Conservation (phyloP, 2,797 vertebrate species). For the Smutsia gigantea region DNA sequence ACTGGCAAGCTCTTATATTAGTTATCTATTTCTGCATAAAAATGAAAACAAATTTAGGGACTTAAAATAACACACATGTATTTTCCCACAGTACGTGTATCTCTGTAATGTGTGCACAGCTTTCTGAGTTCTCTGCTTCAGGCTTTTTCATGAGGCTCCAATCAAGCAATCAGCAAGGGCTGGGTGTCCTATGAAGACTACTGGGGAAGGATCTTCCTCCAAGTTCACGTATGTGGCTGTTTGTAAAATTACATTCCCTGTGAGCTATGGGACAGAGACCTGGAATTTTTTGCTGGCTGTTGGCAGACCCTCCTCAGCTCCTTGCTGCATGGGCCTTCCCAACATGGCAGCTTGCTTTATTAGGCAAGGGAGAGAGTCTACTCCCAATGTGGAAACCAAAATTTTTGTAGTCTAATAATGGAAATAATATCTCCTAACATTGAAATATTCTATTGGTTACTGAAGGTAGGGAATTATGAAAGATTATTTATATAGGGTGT, state of each 20-base stretch:
- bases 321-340: neutral
- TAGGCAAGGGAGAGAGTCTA: neutral
- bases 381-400: neutral
- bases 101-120: neutral
- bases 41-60: neutral
- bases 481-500: neutral
- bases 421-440: neutral
- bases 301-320: neutral
- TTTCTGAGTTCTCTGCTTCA: neutral
- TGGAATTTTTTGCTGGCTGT: neutral
- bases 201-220: neutral
- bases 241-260: neutral
- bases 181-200: neutral
- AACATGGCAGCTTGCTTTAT: neutral
- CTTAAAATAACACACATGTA: neutral
- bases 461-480: neutral
- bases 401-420: neutral
- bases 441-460: neutral
- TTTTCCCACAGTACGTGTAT: neutral
- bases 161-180: neutral
- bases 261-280: neutral
- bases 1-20: neutral
- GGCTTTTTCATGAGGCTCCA: neutral
- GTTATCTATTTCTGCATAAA: neutral
- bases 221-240: neutral